Base-by-base conservation (phyloP, 2,113 vertebrate species). In the Microcebus griseorufus region DNA sequence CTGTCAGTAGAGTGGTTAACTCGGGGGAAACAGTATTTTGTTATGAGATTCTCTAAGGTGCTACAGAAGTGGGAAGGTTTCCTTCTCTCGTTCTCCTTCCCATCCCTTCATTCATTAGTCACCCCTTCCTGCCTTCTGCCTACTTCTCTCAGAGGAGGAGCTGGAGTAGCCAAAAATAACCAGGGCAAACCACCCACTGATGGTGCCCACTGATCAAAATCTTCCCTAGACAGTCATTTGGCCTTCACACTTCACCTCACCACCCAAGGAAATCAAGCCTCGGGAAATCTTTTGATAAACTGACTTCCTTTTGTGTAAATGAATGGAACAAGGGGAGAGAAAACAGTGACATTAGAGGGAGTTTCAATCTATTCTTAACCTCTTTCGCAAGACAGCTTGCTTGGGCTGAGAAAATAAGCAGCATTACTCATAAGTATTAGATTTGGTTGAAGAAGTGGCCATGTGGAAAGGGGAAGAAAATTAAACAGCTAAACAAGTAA, bases 341-440 rank as follows among this genome's bases (percentile, higher is more conserved):
- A 93, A 85, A 86, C 39, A 76, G 80, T 93, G 48, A 70, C 76
- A 51, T 72, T 53, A 85, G 13, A 90, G 58, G 37, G 20, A 92
- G 53, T 72, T 79, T 9, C 17, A 67, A 55, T 88, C 88, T 96
- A 88, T 95, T 94, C 88, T 80, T 92, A 96, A 88, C 70, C 32
- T 91, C 51, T 96, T 89, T 92, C 92, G 76, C 32, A 96, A 78
- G 76, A 92, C 65, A 85, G 37, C 53, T 94, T 92, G 48, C 93
- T 97, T 92, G 37, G 42, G 42, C 86, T 95, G 62, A 97, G 92
- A 87, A 94, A 89, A 92, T 75, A 92, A 93, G 83, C 72, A 90
- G 80, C 23, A 6, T 93, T 86, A 67, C 45, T 94, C 70, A 7
- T 51, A 93, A 62, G 37, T 69, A 73, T 42, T 75, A 64, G 58